Conservation (phyloP, 2,888 invertebrate species). For the Mesorhabditis spiculigera region DNA sequence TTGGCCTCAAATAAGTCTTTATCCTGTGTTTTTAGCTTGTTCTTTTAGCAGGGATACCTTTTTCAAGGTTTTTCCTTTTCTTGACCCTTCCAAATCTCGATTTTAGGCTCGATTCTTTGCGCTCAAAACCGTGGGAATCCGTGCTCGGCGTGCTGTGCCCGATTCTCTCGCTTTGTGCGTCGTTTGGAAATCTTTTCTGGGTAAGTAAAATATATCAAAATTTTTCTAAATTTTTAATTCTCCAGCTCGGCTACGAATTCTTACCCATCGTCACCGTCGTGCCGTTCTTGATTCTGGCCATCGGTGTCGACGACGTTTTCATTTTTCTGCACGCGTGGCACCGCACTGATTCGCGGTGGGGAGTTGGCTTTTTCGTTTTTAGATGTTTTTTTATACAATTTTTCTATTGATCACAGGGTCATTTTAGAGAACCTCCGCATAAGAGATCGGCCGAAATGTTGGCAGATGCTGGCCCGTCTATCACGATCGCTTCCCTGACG, state of each 20-base stretch:
- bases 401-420: not conserved
- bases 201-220: slow-evolving; percentile 18
- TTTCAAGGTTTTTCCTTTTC: too few species aligned
- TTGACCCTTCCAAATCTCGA: too few species aligned
- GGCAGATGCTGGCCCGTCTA: slow-evolving; percentile 56
- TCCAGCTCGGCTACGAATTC: slow-evolving; percentile 53
- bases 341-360: slow-evolving; percentile 36
- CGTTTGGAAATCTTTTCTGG: slow-evolving; percentile 56
- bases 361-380: too few species aligned
- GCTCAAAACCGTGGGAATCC: slow-evolving; percentile 54
- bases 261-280: slow-evolving; percentile 57
- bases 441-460: slow-evolving; percentile 50
- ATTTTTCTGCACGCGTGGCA: slow-evolving; percentile 57
- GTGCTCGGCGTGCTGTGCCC: slow-evolving; percentile 55
- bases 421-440: slow-evolving; percentile 25
- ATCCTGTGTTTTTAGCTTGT: too few species aligned
- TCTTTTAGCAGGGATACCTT: too few species aligned
- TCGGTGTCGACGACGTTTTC: slow-evolving; percentile 58
- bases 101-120: slow-evolving; percentile 22
- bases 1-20: too few species aligned
- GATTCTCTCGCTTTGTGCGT: slow-evolving; percentile 51
- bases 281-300: slow-evolving; percentile 55
- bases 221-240: not conserved
- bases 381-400: not conserved
- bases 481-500: slow-evolving; percentile 57